These are phyloP conservation scores for Lophura swinhoii DNA, from an alignment of 2,797 vertebrate genomes.

Conservation along the genomic window DNA sequence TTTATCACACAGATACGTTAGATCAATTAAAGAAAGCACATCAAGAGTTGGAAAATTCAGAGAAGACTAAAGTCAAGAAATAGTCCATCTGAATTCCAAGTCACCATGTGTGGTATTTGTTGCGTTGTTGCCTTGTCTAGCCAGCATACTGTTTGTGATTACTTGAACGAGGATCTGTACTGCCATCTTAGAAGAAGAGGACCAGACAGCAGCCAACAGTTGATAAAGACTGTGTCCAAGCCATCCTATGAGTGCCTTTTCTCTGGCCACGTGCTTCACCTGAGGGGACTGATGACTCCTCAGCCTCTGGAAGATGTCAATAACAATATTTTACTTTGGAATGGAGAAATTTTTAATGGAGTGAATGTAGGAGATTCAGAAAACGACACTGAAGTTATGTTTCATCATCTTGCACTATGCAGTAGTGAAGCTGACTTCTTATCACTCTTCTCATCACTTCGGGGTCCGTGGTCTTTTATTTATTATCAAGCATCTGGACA, in stretches of 20 bases:
- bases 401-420: conserved; percentile 79
- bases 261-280: conserved; percentile 91
- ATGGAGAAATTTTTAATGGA: conserved; percentile 94
- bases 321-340: conserved; percentile 91
- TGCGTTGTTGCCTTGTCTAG: conserved; percentile 82
- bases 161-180: conserved; percentile 63
- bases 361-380: conserved; percentile 78
- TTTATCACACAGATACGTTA: conserved; percentile 81
- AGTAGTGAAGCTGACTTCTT: conserved; percentile 80
- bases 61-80: conserved; percentile 73
- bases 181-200: conserved; percentile 84
- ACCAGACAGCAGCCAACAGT: conserved; percentile 80
- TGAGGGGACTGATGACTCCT: conserved; percentile 87
- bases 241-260: conserved; percentile 83
- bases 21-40: conserved; percentile 88
- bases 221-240: conserved; percentile 58
- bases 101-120: conserved; percentile 93
- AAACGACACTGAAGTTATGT: conserved; percentile 88
- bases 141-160: neutral
- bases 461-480: conserved; percentile 91
- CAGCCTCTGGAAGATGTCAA: conserved; percentile 88
- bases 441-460: conserved; percentile 82
- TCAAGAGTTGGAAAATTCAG: conserved; percentile 85
- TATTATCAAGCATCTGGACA: conserved; percentile 88
- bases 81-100: neutral